Evolutionary conservation across 2,797 vertebrate genomes (phyloP).

Genomic region (Alcedo quadribrachys): DNA sequence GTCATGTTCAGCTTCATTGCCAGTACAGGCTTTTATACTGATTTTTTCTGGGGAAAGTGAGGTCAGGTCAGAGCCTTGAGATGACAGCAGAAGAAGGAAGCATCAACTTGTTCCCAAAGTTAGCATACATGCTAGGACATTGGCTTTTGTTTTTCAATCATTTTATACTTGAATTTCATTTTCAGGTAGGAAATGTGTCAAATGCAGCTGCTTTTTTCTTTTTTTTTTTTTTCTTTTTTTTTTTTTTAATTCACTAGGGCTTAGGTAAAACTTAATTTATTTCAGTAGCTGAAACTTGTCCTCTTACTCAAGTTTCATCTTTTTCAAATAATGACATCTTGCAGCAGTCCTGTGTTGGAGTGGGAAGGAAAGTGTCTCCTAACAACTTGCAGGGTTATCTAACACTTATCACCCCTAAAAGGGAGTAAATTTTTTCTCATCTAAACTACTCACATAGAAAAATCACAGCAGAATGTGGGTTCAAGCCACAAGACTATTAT

Average conservation of each 20-base stretch:
- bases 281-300: constrained; percentile 9
- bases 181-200: neutral
- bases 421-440: neutral
- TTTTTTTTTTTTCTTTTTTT: neutral
- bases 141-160: neutral
- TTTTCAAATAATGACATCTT: neutral
- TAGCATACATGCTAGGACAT: neutral
- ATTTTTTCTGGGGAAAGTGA: neutral
- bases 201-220: neutral
- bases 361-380: neutral
- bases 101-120: neutral
- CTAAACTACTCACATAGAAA: neutral
- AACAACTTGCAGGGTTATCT: neutral
- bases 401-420: neutral
- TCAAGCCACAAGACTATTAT: neutral
- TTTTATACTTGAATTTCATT: neutral
- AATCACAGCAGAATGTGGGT: neutral
- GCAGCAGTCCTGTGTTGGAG: neutral
- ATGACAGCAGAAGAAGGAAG: neutral
- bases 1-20: neutral
- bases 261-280: constrained; percentile 32
- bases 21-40: neutral
- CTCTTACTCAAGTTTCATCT: neutral
- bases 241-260: neutral
- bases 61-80: neutral